These are phyloP conservation scores for Thripadectes ignobilis DNA, from an alignment of 2,797 vertebrate species.

Conservation along the genomic window DNA sequence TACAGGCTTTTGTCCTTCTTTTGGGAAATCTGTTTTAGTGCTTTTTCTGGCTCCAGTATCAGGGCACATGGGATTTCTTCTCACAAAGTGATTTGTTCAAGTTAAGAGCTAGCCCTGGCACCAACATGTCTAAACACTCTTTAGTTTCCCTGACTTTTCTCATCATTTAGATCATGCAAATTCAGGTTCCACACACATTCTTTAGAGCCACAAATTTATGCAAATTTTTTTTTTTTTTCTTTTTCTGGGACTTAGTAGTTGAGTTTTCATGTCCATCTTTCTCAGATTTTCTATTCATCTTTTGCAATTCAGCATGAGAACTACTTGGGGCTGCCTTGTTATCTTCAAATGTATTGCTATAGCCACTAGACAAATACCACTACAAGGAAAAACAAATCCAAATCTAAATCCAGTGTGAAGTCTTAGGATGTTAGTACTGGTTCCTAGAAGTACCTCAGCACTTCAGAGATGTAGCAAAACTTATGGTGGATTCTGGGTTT, in stretches of 20 bases:
- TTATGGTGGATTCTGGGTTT: not conserved
- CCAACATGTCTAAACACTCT: constrained; percentile 60
- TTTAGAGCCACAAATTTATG: constrained; percentile 43
- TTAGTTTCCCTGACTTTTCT: constrained; percentile 57
- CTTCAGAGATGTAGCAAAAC: not conserved
- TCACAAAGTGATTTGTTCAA: constrained; percentile 55
- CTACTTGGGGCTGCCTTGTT: not conserved
- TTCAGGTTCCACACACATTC: constrained; percentile 27
- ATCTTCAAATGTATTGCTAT: not conserved
- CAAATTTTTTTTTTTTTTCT: constrained; percentile 57
- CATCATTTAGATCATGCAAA: constrained; percentile 65
- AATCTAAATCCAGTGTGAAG: not conserved
- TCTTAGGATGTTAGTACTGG: not conserved
- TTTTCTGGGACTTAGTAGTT: not conserved
- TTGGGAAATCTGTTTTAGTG: constrained; percentile 18
- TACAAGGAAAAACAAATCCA: not conserved
- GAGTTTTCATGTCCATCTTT: constrained; percentile 24
- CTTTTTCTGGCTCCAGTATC: constrained; percentile 37
- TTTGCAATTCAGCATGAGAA: constrained; percentile 22
- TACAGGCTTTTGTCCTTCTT: constrained; percentile 43
- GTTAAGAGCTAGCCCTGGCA: constrained; percentile 46
- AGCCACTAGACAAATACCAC: not conserved
- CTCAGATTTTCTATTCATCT: constrained; percentile 40
- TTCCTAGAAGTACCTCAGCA: not conserved
- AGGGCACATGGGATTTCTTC: constrained; percentile 21